Base-by-base conservation (phyloP, 2,113 vertebrate genomes). In the Empidonax alnorum region DNA sequence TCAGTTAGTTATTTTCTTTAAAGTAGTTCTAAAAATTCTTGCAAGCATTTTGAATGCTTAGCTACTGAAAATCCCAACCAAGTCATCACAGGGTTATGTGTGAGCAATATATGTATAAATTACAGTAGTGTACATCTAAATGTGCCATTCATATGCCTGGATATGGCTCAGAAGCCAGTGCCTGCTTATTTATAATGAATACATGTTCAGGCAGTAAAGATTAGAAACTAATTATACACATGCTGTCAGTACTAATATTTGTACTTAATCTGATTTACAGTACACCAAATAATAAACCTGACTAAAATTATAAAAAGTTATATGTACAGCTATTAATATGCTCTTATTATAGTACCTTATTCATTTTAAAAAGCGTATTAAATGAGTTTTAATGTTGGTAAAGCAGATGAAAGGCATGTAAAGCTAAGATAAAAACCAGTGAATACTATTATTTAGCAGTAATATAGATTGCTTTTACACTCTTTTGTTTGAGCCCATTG, bases 191-290 rank as follows among this genome's bases (percentile, higher is more conserved):
- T 87, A 82, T 80, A 96, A 92, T 87, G 78, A 93, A 92, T 88
- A 88, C 61, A 52, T 95, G n/a, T 87, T 95, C 93, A 91, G 84
- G 79, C 83, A 95, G 52, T 93, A 85, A 95, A 97, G 95, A 96
- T 96, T 96, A 97, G 96, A 97, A 98, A 92, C 83, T 97, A 97
- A 97, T 98, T 98, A 97, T 96, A 63, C 58, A 59, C 86, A 89
- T 12, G 8, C 91, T 92, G 66, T 94, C 91, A 88, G 94, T 84
- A 95, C 84, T 96, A 97, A 96, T 98, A 97, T 98, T 97, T 97
- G 91, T 96, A 97, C 95, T 98, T 97, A 97, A 97, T 97, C 96
- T 97, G 93, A 97, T 97, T 98, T 97, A 90, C 73, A 92, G 66
- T 82, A 87, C 44, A 81, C 88, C 91, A 96, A 97, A 97, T 96